Evolutionary conservation across 2,888 invertebrate genomes (phyloP), one percentile per base, ranked within the genome.

Genomic region (Mythimna lalbum): DNA sequence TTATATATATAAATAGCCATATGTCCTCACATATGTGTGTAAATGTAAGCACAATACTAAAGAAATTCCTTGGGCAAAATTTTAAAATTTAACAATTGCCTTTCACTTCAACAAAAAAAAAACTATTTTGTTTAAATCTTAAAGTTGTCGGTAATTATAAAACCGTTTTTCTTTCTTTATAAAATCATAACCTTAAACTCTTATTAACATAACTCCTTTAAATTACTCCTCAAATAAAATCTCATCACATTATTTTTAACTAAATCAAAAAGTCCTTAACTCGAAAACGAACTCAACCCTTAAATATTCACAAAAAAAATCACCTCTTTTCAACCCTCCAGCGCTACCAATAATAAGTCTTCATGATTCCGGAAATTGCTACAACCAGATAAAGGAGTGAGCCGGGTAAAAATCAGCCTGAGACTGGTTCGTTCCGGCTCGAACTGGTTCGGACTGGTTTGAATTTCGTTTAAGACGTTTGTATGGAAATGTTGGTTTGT

Each of bases 311-410:
- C 19, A n/a, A 14, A 36, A 73, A 65, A 36, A 50, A n/a, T 66
- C 56, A 55, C 73, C 66, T 65, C 52, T 53, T 57, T 61, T 36
- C 63, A 60, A 72, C 73, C 72, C 73, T 71, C 75, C 65, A 43
- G 12, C 50, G 75, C 70, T 78, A 61, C 80, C 84, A 77, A 77
- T 83, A 83, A 83, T 83, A 83, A 83, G 80, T 82, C 71, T 69
- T 49, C 72, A 71, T 63, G 73, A 80, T 80, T 80, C 82, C 81
- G 83, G 82, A 84, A 83, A 83, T 84, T 83, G 76, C 63, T 75
- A 81, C 70, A 83, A 83, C 81, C 80, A 77, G 84, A 83, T 83
- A 83, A 82, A 82, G 61, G 72, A 76, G 71, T 61, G 77, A 70
- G 69, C 62, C 73, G 81, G 75, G 69, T 74, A 77, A 81, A 81